A percentile compares a stretch with the other conserved stretches of the same genome.
phyloP scores from a whole-genome alignment of 2,888 invertebrate genomes.

The Ochlodes sylvanus region DNA sequence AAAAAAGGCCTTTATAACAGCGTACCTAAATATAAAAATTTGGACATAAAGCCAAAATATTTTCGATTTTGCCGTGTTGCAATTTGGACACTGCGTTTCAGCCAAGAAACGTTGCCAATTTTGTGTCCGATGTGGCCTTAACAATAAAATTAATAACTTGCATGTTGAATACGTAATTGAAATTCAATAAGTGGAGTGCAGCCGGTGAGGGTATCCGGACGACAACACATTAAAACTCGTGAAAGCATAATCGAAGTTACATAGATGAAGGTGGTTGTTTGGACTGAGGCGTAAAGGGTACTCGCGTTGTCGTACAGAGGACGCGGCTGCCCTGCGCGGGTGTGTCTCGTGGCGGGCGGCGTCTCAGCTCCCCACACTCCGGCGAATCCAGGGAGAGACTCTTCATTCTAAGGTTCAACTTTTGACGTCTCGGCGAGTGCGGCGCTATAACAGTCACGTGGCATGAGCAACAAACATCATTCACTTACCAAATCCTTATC shows the following conservation, averaged over 20 bases:
- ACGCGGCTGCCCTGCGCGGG: constrained; percentile 85
- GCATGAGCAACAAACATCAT: constrained; percentile 59
- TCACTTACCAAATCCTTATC: constrained; percentile 42
- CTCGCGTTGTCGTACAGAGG: constrained; percentile 83
- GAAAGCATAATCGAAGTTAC: constrained; percentile 11
- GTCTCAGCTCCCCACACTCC: constrained; percentile 93
- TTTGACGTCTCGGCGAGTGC: constrained; percentile 97
- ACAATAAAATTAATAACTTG: too few species aligned
- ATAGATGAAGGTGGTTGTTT: constrained; percentile 59
- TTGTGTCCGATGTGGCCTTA: constrained; percentile 3
- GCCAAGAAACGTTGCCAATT: constrained; percentile 3
- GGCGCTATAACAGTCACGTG: constrained; percentile 90
- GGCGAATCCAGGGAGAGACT: constrained; percentile 98
- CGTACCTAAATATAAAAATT: neutral
- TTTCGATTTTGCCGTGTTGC: too few species aligned
- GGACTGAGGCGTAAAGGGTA: constrained; percentile 59
- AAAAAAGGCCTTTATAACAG: constrained; percentile 17
- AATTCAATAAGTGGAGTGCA: constrained; percentile 9
- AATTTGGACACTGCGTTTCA: neutral
- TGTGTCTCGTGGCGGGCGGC: constrained; percentile 84
- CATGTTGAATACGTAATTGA: neutral
- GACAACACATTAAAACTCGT: neutral
- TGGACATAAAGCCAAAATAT: neutral
- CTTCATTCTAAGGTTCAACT: constrained; percentile 98
- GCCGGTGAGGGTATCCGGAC: constrained; percentile 11